Evolutionary conservation across 37 sponge, comb jelly and placozoan species (phyloP), one percentile per base, ranked within the genome.

Genomic region (Ianthella basta): DNA sequence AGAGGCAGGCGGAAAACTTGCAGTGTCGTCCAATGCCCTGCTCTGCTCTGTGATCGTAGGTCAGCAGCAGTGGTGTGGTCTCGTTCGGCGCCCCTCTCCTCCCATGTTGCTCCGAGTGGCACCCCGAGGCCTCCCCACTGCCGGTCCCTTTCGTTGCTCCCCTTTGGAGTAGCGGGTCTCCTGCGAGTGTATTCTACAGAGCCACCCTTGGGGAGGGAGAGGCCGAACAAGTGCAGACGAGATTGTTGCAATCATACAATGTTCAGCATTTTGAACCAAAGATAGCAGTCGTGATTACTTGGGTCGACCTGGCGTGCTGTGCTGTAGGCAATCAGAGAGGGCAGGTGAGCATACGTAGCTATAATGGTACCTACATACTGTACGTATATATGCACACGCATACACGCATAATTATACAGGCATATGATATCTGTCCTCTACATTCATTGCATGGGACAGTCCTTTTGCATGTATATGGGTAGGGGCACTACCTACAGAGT

Each of bases 61-160:
- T 75, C 16, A 24, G 54, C 20, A 40, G 54, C 2, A 39, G 3
- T 24, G 78, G 78, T 36, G n/a, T 75, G 1, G 78, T 75, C 44
- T 75, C 78, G 23, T 75, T 75, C 53, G 78, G 78, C 0, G 5
- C 44, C 44, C 78, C 78, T 19, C 50, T 75, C 38, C 20, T 0
- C 4, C 78, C 78, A 5, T 75, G 78, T 53, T 75, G 78, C 53
- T 25, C 44, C 20, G 54, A 38, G 14, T 75, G 78, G 78, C 1
- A 13, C 44, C 78, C 78, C 1, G 54, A 24, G 2, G 25, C 23
- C 21, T 40, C 78, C 2, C 25, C 24, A 2, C 32, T 39, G 38
- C 78, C 53, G 18, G 25, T 75, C 25, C 78, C 78, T 36, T 75
- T 75, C 78, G 12, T 75, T 4, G 78, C 78, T 41, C 78, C 78